Conservation (phyloP, 2,797 vertebrate genomes). For the Halcyon leucocephala region DNA sequence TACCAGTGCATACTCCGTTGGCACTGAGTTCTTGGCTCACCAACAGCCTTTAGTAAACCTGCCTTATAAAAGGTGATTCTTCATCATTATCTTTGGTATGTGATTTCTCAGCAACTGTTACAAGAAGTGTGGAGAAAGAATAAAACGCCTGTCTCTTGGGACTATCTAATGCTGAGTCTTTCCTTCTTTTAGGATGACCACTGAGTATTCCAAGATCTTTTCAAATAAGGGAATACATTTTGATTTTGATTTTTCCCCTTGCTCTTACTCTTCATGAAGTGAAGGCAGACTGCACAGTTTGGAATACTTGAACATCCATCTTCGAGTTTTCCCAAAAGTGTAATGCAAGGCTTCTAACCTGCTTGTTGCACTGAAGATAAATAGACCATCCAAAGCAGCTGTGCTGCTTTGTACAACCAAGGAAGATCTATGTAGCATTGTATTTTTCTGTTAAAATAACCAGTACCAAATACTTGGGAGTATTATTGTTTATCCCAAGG, state of each 20-base stretch:
- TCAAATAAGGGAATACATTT: background rate
- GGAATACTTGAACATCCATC: background rate
- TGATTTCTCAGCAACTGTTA: background rate
- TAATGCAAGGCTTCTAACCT: background rate
- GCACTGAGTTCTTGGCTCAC: background rate
- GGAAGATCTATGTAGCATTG: background rate
- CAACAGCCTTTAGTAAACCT: background rate
- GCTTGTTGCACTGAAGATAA: background rate
- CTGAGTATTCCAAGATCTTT: background rate
- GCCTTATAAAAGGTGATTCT: background rate
- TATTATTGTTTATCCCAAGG: background rate
- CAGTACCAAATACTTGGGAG: background rate
- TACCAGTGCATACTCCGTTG: background rate
- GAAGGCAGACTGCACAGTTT: background rate
- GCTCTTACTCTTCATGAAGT: background rate
- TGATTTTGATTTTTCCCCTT: background rate
- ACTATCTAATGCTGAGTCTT: background rate
- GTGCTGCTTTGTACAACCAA: background rate
- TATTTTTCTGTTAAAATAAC: background rate
- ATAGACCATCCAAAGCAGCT: background rate
- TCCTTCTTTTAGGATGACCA: background rate
- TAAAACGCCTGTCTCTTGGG: background rate
- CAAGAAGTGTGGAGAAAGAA: background rate
- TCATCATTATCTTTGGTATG: background rate
- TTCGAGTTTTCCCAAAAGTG: background rate